Conservation (phyloP, 2,888 invertebrate species). For the Nasonovia ribisnigri region DNA sequence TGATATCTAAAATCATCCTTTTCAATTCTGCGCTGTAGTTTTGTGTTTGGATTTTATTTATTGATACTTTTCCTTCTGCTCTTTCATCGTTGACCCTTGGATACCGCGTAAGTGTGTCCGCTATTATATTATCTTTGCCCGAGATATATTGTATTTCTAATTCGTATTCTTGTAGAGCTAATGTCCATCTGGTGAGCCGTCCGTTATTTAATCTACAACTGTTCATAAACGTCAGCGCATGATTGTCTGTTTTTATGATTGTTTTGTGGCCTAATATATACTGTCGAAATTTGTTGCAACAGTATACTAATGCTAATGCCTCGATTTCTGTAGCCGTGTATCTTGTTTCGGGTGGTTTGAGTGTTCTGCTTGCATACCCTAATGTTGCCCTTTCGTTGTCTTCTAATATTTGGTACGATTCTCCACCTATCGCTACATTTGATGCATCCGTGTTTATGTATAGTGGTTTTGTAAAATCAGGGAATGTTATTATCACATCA, state of each 20-base stretch:
- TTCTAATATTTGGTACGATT: not conserved
- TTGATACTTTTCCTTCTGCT: not conserved
- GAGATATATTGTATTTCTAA: not conserved
- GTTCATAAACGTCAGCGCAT: too few species aligned
- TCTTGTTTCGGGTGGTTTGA: not conserved
- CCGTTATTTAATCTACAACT: not conserved
- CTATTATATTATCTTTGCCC: slow-evolving; percentile 6
- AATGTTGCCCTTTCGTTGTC: not conserved
- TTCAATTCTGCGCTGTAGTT: not conserved
- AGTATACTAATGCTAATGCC: not conserved
- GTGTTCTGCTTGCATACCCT: not conserved
- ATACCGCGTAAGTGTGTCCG: slow-evolving; percentile 15
- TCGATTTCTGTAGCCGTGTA: too few species aligned
- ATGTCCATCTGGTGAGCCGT: slow-evolving; percentile 8
- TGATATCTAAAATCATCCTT: too few species aligned
- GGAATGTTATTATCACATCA: not conserved
- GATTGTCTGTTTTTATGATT: slow-evolving; percentile 9
- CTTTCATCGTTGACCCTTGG: not conserved
- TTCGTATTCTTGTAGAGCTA: not conserved
- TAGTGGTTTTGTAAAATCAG: not conserved
- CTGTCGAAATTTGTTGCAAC: slow-evolving; percentile 32
- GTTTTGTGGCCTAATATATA: slow-evolving; percentile 23
- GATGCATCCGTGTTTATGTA: slow-evolving; percentile 6
- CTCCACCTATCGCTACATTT: not conserved
- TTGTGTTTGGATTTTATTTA: not conserved